Evolutionary conservation across 2,797 vertebrate species (phyloP).

Genomic region (Gymnodraco acuticeps): DNA sequence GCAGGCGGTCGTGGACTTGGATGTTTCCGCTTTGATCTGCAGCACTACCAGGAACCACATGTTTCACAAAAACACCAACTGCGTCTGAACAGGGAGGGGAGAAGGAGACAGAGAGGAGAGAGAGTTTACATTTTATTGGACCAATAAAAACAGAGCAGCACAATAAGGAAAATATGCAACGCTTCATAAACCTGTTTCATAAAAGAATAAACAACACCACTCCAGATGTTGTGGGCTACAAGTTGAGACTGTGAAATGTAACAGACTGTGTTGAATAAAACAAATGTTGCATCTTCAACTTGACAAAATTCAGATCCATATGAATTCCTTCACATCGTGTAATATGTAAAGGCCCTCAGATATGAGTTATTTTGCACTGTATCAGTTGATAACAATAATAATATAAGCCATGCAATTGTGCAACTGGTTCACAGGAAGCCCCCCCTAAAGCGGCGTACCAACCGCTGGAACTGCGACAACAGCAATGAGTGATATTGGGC

Average conservation of each 20-base stretch:
- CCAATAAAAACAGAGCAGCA: background rate
- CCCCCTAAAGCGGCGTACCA: no score
- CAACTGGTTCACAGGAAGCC: no score
- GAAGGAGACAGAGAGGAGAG: background rate
- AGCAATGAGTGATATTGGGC: no score
- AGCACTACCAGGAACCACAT: conserved; percentile 92
- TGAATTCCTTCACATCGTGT: background rate
- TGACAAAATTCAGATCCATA: background rate
- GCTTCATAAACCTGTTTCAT: background rate
- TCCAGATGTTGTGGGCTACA: background rate
- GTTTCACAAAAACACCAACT: conserved; percentile 95
- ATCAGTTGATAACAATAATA: background rate
- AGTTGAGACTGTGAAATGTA: background rate
- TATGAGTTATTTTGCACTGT: background rate
- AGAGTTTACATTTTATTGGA: background rate
- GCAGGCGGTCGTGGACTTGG: conserved; percentile 90
- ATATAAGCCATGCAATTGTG: no score
- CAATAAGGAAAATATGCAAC: background rate
- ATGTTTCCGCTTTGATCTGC: conserved; percentile 93
- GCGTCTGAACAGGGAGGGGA: conserved; percentile 79
- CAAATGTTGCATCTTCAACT: background rate
- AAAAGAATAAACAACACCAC: background rate
- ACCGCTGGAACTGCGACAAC: no score
- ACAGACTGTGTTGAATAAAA: background rate
- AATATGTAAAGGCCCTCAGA: background rate